Evolutionary conservation across 2,113 vertebrate species (phyloP), one percentile per base, ranked within the genome.

Genomic region (Illadopsis cleaveri): DNA sequence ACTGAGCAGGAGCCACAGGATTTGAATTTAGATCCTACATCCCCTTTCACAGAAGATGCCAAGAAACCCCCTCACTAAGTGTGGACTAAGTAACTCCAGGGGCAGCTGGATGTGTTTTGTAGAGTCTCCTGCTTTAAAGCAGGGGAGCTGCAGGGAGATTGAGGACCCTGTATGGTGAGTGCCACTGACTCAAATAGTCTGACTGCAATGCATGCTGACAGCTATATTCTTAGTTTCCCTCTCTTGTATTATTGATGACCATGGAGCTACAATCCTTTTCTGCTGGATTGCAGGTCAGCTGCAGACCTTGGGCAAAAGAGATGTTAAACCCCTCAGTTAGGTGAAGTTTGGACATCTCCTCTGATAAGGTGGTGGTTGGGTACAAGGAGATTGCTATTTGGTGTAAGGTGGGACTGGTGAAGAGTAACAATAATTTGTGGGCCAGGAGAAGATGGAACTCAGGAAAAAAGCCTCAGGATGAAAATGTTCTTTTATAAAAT

Each of bases 271-370:
- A 89, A 14, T 71, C 64, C 58, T 94, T 79, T 82, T 83, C 78
- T 93, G 71, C 82, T 90, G 84, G 79, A 89, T 65, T 94, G 71
- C 83, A 84, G 70, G 91, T 85, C 65, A 91, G 47, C 80, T 90
- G 58, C 53, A 91, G 60, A 71, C 78, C 73, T 94, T 31, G 30
- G 73, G 73, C 50, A 87, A 37, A 86, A 78, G 38, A 73, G 23
- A 47, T 57, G 51, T 86, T 78, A 48, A 38, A 85, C 42, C 23
- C 48, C 28, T 92, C 73, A 75, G 58, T 66, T 80, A 82, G 51
- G 73, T 30, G 45, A 76, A 69, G 37, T 48, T 27, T 90, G 91
- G 53, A 31, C 13, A 42, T 76, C 28, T 40, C 23, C 68, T 50
- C 22, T 92, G 33, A n/a, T 76, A 44, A 70, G 84, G 31, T 20